phyloP scores from a whole-genome alignment of 2,797 vertebrate species.

The Schizopygopsis pylzovi region DNA sequence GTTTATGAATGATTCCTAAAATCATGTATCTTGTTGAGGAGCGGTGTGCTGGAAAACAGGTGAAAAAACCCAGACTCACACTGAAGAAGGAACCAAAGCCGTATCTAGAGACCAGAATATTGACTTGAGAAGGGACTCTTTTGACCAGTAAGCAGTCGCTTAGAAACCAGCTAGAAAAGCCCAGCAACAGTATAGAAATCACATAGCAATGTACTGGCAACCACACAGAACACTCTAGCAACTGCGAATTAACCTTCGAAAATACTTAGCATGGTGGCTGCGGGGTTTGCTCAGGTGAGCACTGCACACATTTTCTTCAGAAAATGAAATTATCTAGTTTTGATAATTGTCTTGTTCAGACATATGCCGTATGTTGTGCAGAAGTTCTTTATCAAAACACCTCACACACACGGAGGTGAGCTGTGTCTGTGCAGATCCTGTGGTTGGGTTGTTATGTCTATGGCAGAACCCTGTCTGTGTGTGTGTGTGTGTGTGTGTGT shows the following conservation, averaged over 20 bases:
- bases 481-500: background rate
- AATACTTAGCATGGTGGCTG: background rate
- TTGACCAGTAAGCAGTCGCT: background rate
- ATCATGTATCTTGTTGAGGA: background rate
- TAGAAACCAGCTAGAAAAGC: background rate
- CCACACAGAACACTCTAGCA: background rate
- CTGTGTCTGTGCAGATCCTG: conserved; percentile 79
- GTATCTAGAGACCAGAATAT: background rate
- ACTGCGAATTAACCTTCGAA: background rate
- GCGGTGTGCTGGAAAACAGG: background rate
- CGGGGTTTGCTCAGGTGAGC: background rate
- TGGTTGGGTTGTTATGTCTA: conserved; percentile 81
- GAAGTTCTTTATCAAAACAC: conserved; percentile 5
- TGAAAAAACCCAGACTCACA: background rate
- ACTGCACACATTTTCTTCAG: background rate
- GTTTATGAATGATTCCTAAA: background rate
- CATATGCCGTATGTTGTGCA: background rate
- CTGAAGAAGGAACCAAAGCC: background rate
- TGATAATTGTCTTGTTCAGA: background rate
- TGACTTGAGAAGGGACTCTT: background rate
- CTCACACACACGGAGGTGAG: conserved; percentile 68
- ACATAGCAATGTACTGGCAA: background rate
- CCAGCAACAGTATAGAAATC: background rate
- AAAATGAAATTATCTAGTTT: background rate
- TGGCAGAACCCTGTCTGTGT: conserved; percentile 40